Base-by-base conservation (phyloP, 2,888 invertebrate species). In the Volucella inflata region DNA sequence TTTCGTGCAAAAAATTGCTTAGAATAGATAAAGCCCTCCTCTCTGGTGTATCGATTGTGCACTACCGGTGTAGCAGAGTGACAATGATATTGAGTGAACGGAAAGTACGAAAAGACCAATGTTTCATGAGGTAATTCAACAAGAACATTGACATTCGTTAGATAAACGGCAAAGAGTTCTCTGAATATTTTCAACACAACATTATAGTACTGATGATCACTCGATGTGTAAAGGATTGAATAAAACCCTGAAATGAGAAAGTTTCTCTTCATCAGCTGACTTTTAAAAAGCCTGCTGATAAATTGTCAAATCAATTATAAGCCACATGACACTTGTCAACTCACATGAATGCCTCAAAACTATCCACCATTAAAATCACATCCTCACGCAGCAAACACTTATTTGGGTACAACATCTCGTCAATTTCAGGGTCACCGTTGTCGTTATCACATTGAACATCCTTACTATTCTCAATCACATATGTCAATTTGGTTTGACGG, bases 21-120 rank as follows among this genome's bases (percentile, higher is more conserved):
- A 0, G 62, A 8, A 38, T 78, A 60, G 9, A 87, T 85, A 2
- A 87, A 87, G 0, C 76, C 59, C 0, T 71, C 40, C 11, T 48
- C n/a, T 9, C 6, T 9, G 0, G 57, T 51, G 40, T 72, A 81
- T 62, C 30, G 62, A 76, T 14, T 88, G 55, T 89, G 88, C 50
- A 88, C 87, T 0, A 89, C 88, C 0, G 91, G 91, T 65, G 75
- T 53, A 2, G 89, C 78, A 0, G 88, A 88, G 30, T 89, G 89
- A 1, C 91, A 91, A 42, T 88, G 88, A 17, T 88, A 75, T n/a
- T 81, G 57, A 0, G 88, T 87, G 77, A 90, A 91, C 0, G 91
- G 91, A 82, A 88, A 91, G 50, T 90, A 91, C 1, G 90, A 91
- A 70, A 89, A 91, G 2, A 90, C 75, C 14, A 89, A 82, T 0